These are phyloP conservation scores for Phoeniculus purpureus DNA, from an alignment of 2,797 vertebrate genomes.

Conservation along the genomic window DNA sequence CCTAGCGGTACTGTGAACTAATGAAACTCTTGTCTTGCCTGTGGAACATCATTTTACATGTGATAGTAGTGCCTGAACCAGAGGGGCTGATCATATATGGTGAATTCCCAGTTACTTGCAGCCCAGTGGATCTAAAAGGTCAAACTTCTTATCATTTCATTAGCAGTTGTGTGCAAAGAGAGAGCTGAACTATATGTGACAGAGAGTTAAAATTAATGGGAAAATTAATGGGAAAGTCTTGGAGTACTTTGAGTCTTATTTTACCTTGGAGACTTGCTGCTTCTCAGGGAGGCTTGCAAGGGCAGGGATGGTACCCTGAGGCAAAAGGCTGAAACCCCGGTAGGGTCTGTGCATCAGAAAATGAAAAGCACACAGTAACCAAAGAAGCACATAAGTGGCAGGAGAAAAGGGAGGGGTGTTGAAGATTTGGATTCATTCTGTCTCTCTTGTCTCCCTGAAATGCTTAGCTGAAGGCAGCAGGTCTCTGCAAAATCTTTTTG, in stretches of 20 bases:
- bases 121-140: background rate
- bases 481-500: background rate
- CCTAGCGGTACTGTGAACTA: background rate
- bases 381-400: background rate
- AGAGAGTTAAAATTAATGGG: background rate
- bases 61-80: fast-evolving
- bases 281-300: background rate
- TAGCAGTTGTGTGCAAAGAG: background rate
- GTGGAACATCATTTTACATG: background rate
- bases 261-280: background rate
- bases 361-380: background rate
- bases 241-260: background rate
- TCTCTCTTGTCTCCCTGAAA: background rate
- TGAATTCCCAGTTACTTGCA: background rate
- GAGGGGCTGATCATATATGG: background rate
- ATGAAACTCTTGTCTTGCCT: background rate
- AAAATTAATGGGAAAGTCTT: background rate
- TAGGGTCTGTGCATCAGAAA: background rate
- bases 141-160: background rate
- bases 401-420: background rate
- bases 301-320: background rate
- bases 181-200: background rate
- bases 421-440: background rate
- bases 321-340: background rate
- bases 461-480: background rate